phyloP scores from a whole-genome alignment of 2,797 vertebrate species.

The Etheostoma nigrum region DNA sequence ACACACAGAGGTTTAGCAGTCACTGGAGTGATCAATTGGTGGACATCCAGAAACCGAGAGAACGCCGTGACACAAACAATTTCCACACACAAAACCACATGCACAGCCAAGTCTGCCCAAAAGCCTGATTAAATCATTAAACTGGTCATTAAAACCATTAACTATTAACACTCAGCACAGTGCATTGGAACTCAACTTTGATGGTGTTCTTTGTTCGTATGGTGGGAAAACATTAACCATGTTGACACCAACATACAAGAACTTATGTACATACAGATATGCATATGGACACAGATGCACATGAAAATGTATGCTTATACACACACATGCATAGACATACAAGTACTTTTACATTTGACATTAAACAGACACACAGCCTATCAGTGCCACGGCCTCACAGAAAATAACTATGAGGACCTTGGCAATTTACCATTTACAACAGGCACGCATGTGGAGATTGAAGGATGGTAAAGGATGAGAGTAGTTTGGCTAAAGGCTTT shows the following conservation, averaged over 20 bases:
- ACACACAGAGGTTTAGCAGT: conserved; percentile 26
- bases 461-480: conserved; percentile 66
- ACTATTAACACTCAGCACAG: conserved; percentile 33
- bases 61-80: conserved; percentile 24
- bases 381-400: conserved; percentile 38
- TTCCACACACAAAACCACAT: conserved; percentile 32
- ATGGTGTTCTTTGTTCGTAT: conserved; percentile 18
- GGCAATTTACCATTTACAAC: conserved; percentile 65
- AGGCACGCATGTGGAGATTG: conserved; percentile 47
- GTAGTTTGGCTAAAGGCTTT: conserved; percentile 73
- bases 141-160: conserved; percentile 35
- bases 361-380: conserved; percentile 1
- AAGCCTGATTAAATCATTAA: conserved; percentile 47
- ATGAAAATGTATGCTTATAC: conserved; percentile 7
- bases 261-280: conserved; percentile 11
- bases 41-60: conserved; percentile 31
- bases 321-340: conserved; percentile 2
- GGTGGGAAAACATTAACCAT: conserved; percentile 1
- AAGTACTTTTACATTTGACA: background rate
- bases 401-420: conserved; percentile 51
- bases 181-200: conserved; percentile 3
- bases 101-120: conserved; percentile 12
- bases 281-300: background rate
- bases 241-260: background rate
- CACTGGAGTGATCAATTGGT: conserved; percentile 34